phyloP scores from a whole-genome alignment of 2,888 invertebrate species.

The Himalopsyche anomala region DNA sequence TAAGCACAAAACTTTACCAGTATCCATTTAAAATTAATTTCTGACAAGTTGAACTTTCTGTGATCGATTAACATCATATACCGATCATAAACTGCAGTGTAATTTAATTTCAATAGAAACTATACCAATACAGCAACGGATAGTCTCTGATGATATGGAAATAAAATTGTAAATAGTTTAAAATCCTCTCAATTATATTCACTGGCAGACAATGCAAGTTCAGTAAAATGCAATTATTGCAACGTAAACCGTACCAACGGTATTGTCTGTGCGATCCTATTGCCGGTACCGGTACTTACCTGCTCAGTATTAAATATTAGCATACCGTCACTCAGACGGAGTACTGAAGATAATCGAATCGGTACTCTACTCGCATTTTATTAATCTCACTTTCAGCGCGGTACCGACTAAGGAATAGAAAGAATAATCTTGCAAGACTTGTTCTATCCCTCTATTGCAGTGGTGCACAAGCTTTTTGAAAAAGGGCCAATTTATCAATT shows the following conservation, averaged over 20 bases:
- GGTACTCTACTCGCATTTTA: background rate
- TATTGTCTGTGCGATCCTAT: background rate
- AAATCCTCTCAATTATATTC: constrained; percentile 10
- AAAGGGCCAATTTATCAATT: too few relatives aligned
- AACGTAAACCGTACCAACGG: constrained; percentile 43
- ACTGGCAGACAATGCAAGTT: constrained; percentile 25
- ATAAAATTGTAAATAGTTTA: background rate
- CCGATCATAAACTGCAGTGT: background rate
- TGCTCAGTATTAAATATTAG: constrained; percentile 38
- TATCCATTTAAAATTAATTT: background rate
- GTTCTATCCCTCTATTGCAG: too few relatives aligned
- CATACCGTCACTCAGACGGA: constrained; percentile 3
- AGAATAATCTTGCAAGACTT: background rate
- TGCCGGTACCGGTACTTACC: constrained; percentile 18
- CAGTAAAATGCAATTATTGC: constrained; percentile 45
- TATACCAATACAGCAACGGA: background rate
- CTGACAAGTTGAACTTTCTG: background rate
- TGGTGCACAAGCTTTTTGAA: too few relatives aligned
- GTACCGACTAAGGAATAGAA: background rate
- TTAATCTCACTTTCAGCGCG: background rate
- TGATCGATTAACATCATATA: background rate
- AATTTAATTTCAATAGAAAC: background rate
- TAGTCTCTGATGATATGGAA: background rate
- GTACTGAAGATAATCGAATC: constrained; percentile 12
- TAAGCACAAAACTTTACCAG: too few relatives aligned